Conservation (phyloP, 2,888 invertebrate species). For the Andrena fulva region DNA sequence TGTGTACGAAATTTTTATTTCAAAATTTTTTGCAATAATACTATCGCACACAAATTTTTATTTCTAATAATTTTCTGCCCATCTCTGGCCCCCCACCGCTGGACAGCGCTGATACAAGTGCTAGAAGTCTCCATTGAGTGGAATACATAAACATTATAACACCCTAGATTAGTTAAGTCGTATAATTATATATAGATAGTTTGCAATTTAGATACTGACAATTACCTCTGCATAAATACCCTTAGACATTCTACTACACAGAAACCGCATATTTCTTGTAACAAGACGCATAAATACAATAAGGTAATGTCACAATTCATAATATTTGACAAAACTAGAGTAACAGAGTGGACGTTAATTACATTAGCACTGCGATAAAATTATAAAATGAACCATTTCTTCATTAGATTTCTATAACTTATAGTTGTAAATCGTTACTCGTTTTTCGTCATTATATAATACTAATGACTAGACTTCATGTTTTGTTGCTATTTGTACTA, state of each 20-base stretch:
- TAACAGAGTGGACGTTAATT: conserved; percentile 37
- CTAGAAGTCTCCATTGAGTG: conserved; percentile 22
- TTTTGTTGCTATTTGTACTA: conserved; percentile 76
- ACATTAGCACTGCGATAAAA: conserved; percentile 44
- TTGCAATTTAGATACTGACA: conserved; percentile 11
- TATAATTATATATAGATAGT: conserved; percentile 26
- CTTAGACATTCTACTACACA: background rate
- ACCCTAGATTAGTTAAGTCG: conserved; percentile 49
- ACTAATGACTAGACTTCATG: conserved; percentile 83
- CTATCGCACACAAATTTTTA: too few relatives aligned
- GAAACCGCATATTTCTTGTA: conserved; percentile 5
- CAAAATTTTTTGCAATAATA: too few relatives aligned
- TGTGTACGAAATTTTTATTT: too few relatives aligned
- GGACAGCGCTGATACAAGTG: conserved; percentile 12
- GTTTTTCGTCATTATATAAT: conserved; percentile 68
- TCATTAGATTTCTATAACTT: conserved; percentile 53
- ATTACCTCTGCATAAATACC: conserved; percentile 22
- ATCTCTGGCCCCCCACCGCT: too few relatives aligned
- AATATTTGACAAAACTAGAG: conserved; percentile 40
- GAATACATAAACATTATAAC: conserved; percentile 15
- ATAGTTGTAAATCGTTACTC: conserved; percentile 37
- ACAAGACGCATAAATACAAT: conserved; percentile 2
- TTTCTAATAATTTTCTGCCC: too few relatives aligned
- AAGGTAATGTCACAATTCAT: conserved; percentile 3
- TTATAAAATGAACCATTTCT: conserved; percentile 40